Conservation (phyloP, 2,113 vertebrate species). For the Microtus oregoni region DNA sequence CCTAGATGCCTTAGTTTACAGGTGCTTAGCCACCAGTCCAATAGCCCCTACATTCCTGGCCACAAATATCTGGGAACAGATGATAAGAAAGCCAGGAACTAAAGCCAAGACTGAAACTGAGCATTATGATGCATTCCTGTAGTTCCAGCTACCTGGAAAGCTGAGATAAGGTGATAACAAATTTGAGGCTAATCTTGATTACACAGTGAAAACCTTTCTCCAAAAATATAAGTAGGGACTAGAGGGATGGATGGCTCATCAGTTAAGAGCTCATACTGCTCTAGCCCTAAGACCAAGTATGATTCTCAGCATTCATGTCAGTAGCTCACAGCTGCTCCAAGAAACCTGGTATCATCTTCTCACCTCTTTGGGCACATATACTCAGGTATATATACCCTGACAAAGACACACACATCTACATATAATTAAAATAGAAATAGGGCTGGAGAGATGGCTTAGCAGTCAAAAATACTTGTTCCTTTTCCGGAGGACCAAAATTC, state of each 20-base stretch:
- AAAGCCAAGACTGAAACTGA: background rate
- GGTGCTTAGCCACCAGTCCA: background rate
- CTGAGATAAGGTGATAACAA: background rate
- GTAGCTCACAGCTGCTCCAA: background rate
- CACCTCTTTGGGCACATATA: background rate
- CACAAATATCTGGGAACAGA: background rate
- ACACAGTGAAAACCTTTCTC: background rate
- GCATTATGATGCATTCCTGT: background rate
- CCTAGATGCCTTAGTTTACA: no score
- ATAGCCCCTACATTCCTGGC: background rate
- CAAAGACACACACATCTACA: background rate
- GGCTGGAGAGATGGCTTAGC: background rate
- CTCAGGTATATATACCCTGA: background rate
- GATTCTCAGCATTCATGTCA: background rate
- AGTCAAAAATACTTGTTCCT: background rate
- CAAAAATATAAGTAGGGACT: background rate
- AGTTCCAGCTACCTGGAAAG: background rate
- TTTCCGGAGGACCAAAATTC: background rate
- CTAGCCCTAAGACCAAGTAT: background rate
- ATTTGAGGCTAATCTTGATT: background rate
- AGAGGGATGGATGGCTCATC: background rate
- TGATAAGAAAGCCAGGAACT: no score
- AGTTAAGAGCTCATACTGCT: background rate
- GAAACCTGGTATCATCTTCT: background rate
- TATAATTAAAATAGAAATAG: background rate